Conservation (phyloP, 2,888 invertebrate species). For the Platycheirus albimanus region DNA sequence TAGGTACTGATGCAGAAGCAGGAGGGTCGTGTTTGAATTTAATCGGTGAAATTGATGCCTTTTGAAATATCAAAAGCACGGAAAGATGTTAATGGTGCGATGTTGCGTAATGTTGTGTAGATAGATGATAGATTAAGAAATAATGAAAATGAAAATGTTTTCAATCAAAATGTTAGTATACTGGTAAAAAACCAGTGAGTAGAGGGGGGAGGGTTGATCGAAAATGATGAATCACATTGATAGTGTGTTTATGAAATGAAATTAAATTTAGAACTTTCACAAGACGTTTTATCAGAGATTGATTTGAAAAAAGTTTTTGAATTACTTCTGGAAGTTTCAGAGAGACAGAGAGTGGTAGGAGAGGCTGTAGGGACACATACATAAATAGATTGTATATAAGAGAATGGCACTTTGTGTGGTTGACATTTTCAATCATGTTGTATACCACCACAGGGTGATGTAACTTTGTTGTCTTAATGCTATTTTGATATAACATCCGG, state of each 20-base stretch:
- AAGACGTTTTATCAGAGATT: not conserved
- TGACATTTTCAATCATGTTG: constrained; percentile 32
- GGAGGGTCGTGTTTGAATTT: constrained; percentile 49
- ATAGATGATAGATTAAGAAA: constrained; percentile 64
- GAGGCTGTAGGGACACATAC: no score
- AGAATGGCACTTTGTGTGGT: constrained; percentile 30
- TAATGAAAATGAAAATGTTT: constrained; percentile 51
- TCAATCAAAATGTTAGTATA: constrained; percentile 31
- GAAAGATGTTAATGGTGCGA: constrained; percentile 57
- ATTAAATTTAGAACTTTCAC: constrained; percentile 7
- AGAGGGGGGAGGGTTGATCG: not conserved
- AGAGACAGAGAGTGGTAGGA: not conserved
- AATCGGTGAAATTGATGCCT: constrained; percentile 71
- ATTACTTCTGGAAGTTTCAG: no score
- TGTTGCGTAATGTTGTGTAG: constrained; percentile 39
- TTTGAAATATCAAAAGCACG: constrained; percentile 55
- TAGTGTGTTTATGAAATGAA: not conserved
- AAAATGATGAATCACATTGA: constrained; percentile 23
- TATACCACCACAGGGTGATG: constrained; percentile 4
- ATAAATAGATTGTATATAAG: no score
- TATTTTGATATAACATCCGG: constrained; percentile 14
- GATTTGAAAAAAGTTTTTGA: not conserved
- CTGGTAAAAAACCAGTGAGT: no score
- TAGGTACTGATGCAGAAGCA: not conserved
- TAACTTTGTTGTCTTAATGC: not conserved